Percentiles rank a stretch among this genome's conserved stretches.
Evolutionary conservation across 2,888 invertebrate genomes (phyloP).

Genomic region (Megalurothrips usitatus): DNA sequence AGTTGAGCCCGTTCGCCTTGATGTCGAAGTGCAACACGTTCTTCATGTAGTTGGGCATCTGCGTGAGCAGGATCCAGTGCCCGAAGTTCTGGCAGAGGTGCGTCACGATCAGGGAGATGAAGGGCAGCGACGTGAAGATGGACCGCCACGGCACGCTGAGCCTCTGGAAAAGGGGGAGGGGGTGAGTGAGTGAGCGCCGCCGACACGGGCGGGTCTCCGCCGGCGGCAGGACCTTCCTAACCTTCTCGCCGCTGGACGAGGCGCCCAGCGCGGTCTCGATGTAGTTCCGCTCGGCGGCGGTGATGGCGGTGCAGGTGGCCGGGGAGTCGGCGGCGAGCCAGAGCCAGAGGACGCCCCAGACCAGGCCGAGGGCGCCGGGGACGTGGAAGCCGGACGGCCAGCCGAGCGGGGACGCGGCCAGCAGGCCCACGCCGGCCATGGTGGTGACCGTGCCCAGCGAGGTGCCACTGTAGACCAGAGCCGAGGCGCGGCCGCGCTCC

Average conservation of each 20-base stretch:
- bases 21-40: constrained; percentile 66
- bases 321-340: constrained; percentile 65
- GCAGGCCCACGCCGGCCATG: constrained; percentile 64
- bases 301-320: constrained; percentile 54
- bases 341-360: constrained; percentile 59
- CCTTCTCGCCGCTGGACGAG: constrained; percentile 42
- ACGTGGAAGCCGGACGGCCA: constrained; percentile 77
- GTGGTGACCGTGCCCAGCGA: constrained; percentile 65
- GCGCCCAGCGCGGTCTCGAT: constrained; percentile 55
- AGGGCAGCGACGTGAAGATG: constrained; percentile 54
- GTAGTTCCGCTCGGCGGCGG: constrained; percentile 58
- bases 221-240: neutral
- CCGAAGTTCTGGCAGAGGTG: constrained; percentile 75
- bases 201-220: neutral
- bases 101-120: constrained; percentile 62
- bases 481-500: constrained; percentile 18
- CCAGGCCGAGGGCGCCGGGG: constrained; percentile 59
- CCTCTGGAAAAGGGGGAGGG: constrained; percentile 31
- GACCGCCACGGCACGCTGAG: constrained; percentile 40
- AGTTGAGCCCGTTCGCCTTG: constrained; percentile 61
- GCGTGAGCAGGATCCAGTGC: constrained; percentile 76
- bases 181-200: neutral
- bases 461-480: constrained; percentile 1
- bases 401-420: constrained; percentile 62
- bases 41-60: constrained; percentile 75